A percentile compares a stretch with the other conserved stretches of the same genome.
Evolutionary conservation across 2,113 vertebrate genomes (phyloP).

Genomic region (Nyctereutes procyonoides): DNA sequence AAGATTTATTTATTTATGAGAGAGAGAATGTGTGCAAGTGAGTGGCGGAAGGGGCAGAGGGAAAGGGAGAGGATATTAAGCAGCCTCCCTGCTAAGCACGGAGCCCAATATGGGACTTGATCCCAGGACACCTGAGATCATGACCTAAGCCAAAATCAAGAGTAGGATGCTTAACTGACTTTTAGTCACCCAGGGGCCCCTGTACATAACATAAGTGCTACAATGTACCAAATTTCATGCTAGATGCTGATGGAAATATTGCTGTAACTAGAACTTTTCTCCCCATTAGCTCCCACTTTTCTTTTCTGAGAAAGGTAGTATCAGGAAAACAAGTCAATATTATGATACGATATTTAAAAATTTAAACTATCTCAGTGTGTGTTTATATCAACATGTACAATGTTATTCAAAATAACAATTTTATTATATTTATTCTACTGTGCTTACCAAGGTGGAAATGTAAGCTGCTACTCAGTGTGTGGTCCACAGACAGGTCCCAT

Average conservation of each 20-base stretch:
- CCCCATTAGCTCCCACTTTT: background rate
- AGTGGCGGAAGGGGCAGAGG: background rate
- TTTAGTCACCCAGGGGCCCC: background rate
- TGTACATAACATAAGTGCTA: background rate
- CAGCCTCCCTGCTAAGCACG: background rate
- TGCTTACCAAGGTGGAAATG: slow-evolving; percentile 57
- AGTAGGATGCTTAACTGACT: background rate
- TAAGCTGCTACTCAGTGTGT: slow-evolving; percentile 48
- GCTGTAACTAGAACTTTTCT: background rate
- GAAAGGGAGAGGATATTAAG: too few species aligned
- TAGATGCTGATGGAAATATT: background rate
- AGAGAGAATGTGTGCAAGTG: background rate
- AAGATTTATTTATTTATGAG: background rate
- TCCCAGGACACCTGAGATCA: background rate
- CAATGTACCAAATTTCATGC: background rate
- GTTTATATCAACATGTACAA: slow-evolving; percentile 41
- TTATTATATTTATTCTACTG: slow-evolving; percentile 50
- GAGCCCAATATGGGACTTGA: background rate
- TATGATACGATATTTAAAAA: slow-evolving; percentile 18
- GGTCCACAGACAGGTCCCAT: background rate
- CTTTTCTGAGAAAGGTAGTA: slow-evolving; percentile 49
- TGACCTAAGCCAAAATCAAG: background rate
- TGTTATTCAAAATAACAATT: slow-evolving; percentile 64
- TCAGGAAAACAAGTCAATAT: slow-evolving; percentile 55
- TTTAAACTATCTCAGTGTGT: slow-evolving; percentile 53